phyloP scores from a whole-genome alignment of 2,888 invertebrate species.

The Serrognathus titanus region DNA sequence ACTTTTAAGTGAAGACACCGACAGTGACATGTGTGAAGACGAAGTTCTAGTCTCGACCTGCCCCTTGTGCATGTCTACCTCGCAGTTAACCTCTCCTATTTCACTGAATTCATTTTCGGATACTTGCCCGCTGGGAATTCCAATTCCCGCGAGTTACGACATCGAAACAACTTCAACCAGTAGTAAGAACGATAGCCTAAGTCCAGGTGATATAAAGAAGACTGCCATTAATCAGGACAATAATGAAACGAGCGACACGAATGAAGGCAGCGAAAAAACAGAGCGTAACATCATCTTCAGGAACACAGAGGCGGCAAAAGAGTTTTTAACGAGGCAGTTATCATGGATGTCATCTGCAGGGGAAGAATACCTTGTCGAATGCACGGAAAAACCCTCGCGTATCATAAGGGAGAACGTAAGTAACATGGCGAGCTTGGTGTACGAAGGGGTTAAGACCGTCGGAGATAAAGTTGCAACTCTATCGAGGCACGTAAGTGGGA shows the following conservation, averaged over 20 bases:
- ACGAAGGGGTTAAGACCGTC: slow-evolving; percentile 72
- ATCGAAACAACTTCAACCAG: slow-evolving; percentile 38
- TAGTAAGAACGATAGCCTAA: slow-evolving; percentile 36
- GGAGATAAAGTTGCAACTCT: slow-evolving; percentile 70
- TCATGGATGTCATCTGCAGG: slow-evolving; percentile 70
- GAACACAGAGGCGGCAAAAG: slow-evolving; percentile 74
- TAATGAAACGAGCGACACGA: slow-evolving; percentile 25
- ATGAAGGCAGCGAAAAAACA: slow-evolving; percentile 27
- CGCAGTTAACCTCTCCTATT: slow-evolving; percentile 56
- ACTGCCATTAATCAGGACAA: slow-evolving; percentile 39
- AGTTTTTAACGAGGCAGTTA: slow-evolving; percentile 70
- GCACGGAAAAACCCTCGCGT: slow-evolving; percentile 63
- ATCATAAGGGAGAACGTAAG: slow-evolving; percentile 72
- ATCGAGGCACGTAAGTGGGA: slow-evolving; percentile 71
- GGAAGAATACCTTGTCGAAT: slow-evolving; percentile 65
- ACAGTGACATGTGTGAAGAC: slow-evolving; percentile 60
- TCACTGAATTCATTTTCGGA: slow-evolving; percentile 62
- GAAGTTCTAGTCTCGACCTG: slow-evolving; percentile 65
- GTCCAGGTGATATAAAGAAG: slow-evolving; percentile 29
- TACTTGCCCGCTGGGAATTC: slow-evolving; percentile 61
- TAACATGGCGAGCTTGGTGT: slow-evolving; percentile 69
- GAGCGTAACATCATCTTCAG: slow-evolving; percentile 64
- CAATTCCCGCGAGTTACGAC: slow-evolving; percentile 51
- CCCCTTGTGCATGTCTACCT: slow-evolving; percentile 60
- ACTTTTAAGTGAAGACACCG: slow-evolving; percentile 47